Evolutionary conservation across 2,797 vertebrate genomes (phyloP).

Genomic region (Brachyalestes nurse): DNA sequence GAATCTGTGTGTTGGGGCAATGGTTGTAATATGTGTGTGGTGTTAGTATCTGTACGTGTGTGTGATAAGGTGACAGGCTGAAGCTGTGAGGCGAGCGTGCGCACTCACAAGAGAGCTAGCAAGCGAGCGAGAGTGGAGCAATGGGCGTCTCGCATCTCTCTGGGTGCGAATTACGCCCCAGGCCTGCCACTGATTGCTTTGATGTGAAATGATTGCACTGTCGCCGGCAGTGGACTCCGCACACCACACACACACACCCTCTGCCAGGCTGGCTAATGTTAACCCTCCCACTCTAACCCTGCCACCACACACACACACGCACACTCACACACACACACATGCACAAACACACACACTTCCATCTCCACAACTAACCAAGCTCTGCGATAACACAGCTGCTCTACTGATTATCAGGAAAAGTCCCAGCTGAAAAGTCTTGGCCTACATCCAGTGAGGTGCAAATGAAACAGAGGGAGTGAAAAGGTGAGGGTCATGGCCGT

Average conservation of each 20-base stretch:
- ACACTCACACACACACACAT: too few species aligned
- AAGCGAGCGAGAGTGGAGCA: slow-evolving; percentile 34
- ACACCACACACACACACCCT: slow-evolving; percentile 57
- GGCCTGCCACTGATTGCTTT: slow-evolving; percentile 76
- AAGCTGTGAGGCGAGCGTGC: slow-evolving; percentile 54
- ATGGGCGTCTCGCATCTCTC: slow-evolving; percentile 66
- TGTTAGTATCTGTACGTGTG: slow-evolving; percentile 32
- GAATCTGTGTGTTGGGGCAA: slow-evolving; percentile 38
- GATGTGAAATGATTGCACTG: slow-evolving; percentile 77
- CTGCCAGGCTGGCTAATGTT: slow-evolving; percentile 45
- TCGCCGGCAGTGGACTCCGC: slow-evolving; percentile 59
- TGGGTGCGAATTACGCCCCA: slow-evolving; percentile 73
- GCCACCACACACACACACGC: background rate
- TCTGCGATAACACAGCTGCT: slow-evolving; percentile 66
- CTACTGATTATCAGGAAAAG: slow-evolving; percentile 63
- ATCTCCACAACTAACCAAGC: slow-evolving; percentile 30
- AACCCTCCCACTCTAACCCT: slow-evolving; percentile 37
- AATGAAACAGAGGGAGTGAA: slow-evolving; percentile 70
- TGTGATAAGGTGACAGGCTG: slow-evolving; percentile 56
- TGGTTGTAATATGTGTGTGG: slow-evolving; percentile 41
- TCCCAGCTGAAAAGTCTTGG: slow-evolving; percentile 48
- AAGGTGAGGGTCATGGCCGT: slow-evolving; percentile 40
- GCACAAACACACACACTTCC: slow-evolving; percentile 31
- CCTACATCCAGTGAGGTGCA: slow-evolving; percentile 67
- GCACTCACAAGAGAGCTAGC: slow-evolving; percentile 6